phyloP scores from a whole-genome alignment of 2,888 invertebrate species.

The Phania funesta region DNA sequence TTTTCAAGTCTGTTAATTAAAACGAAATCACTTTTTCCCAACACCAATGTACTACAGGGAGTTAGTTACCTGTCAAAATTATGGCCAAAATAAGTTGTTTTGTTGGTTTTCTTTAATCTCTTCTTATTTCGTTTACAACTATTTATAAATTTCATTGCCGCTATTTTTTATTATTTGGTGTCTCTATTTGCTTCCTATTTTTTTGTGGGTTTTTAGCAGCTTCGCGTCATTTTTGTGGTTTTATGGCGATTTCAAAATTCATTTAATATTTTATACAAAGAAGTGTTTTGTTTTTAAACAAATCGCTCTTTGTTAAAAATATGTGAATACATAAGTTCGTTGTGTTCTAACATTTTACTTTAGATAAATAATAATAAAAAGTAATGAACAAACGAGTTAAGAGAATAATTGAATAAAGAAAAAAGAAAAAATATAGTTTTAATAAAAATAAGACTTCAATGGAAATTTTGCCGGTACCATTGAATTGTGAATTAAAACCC shows the following conservation, averaged over 20 bases:
- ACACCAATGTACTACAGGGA: not conserved
- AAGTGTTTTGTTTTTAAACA: constrained; percentile 8
- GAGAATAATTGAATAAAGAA: not conserved
- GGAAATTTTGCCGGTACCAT: constrained; percentile 38
- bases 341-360: not conserved
- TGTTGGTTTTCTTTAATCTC: constrained; percentile 9
- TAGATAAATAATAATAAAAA: not conserved
- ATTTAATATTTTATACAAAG: not conserved
- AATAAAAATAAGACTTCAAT: constrained; percentile 30
- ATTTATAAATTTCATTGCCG: constrained; percentile 58
- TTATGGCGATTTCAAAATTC: constrained; percentile 2
- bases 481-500: constrained; percentile 45
- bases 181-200: not conserved
- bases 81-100: constrained; percentile 55
- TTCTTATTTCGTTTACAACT: constrained; percentile 48
- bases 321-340: not conserved
- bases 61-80: constrained; percentile 21
- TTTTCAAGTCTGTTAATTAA: not conserved
- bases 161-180: constrained; percentile 7
- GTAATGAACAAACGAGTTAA: not conserved
- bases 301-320: constrained; percentile 23
- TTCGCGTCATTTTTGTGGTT: constrained; percentile 21
- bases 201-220: not conserved
- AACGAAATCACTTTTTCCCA: constrained; percentile 14
- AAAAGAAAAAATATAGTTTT: constrained; percentile 7